Percentiles rank a stretch among this genome's conserved stretches.
Evolutionary conservation across 2,113 vertebrate species (phyloP).

Genomic region (Picathartes gymnocephalus): DNA sequence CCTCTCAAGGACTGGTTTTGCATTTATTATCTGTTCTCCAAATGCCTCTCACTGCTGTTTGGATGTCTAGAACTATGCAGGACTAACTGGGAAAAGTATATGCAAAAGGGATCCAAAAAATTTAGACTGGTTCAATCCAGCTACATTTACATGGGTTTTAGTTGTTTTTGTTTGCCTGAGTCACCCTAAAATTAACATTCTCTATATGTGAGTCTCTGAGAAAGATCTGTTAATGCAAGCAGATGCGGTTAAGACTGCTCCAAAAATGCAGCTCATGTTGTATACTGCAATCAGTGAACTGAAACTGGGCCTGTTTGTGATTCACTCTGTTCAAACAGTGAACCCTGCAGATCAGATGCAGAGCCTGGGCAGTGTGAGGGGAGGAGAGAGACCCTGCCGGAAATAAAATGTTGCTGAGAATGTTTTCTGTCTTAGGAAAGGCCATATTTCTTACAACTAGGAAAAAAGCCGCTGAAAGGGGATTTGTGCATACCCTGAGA

Average conservation of each 20-base stretch:
- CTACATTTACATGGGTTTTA: background rate
- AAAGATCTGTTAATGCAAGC: background rate
- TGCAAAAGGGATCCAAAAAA: background rate
- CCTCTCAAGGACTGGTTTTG: background rate
- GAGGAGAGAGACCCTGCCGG: background rate
- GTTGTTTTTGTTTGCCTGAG: background rate
- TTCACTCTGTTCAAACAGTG: background rate
- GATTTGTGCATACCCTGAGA: background rate
- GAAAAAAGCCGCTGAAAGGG: background rate
- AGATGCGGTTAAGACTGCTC: background rate
- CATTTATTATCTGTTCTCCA: background rate
- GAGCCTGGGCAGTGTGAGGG: background rate
- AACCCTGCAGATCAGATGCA: background rate
- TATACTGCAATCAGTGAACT: background rate
- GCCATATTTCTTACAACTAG: background rate
- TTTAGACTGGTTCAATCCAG: background rate
- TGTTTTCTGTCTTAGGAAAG: background rate
- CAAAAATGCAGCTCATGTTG: background rate
- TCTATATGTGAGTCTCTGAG: background rate
- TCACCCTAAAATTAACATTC: background rate
- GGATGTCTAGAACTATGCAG: background rate
- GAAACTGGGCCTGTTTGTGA: background rate
- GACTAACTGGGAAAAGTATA: background rate
- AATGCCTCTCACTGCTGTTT: background rate
- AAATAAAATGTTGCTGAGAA: background rate